Conservation (phyloP, 1,140 invertebrate species). For the Cotesia vestalis region DNA sequence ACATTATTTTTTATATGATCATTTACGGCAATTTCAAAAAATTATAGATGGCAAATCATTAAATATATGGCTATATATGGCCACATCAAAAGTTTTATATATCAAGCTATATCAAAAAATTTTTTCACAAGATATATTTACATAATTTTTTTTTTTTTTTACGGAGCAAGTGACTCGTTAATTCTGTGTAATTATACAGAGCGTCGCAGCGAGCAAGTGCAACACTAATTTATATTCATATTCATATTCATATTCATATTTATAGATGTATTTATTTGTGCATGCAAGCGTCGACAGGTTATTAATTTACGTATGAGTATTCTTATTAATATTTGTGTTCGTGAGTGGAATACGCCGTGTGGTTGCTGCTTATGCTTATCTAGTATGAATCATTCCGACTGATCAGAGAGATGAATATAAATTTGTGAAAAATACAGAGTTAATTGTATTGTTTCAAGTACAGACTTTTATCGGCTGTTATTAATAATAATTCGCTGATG, state of each 20-base stretch:
- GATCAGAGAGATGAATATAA: neutral
- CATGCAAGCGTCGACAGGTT: slow-evolving; percentile 38
- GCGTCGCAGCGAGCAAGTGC: slow-evolving; percentile 26
- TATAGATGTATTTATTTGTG: slow-evolving; percentile 12
- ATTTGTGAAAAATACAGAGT: too few relatives aligned
- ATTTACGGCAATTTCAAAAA: neutral
- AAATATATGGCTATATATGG: too few relatives aligned
- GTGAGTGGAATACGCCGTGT: too few relatives aligned
- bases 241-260: neutral
- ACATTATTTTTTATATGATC: neutral
- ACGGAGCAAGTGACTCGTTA: slow-evolving; percentile 41
- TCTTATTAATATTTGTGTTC: slow-evolving; percentile 3
- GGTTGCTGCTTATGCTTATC: neutral
- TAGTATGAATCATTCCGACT: neutral
- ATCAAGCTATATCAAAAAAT: too few relatives aligned
- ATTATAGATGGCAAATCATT: too few relatives aligned
- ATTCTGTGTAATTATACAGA: slow-evolving; percentile 47
- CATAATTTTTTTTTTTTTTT: neutral
- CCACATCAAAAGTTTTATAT: too few relatives aligned
- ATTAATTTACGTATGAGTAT: slow-evolving; percentile 36
- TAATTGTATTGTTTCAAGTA: too few relatives aligned
- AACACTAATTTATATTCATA: neutral
- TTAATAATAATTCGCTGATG: too few relatives aligned
- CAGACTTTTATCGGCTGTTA: too few relatives aligned
- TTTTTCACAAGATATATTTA: too few relatives aligned